Percentiles rank a stretch among this genome's conserved stretches.
phyloP scores from a whole-genome alignment of 2,113 vertebrate species.

The Brachyhypopomus occidentalis region DNA sequence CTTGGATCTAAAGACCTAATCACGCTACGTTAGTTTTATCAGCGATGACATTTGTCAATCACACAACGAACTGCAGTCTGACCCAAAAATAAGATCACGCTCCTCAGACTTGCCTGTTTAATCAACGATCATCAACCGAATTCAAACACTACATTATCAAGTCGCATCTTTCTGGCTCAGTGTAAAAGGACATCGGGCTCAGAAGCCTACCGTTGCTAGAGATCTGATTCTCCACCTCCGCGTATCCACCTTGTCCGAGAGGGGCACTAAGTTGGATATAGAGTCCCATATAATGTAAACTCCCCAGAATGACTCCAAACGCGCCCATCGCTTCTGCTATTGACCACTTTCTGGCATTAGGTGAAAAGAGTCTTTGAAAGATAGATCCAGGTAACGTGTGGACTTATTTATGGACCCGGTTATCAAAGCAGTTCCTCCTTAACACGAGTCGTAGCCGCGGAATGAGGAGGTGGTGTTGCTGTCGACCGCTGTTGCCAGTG shows the following conservation, averaged over 20 bases:
- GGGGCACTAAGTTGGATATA: slow-evolving; percentile 86
- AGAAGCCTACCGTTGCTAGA: slow-evolving; percentile 82
- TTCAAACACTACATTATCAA: too few relatives aligned
- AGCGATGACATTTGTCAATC: too few relatives aligned
- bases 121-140: background rate
- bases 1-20: too few relatives aligned
- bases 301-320: slow-evolving; percentile 84
- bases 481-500: slow-evolving; percentile 48
- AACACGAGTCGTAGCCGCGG: too few relatives aligned
- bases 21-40: too few relatives aligned
- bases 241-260: slow-evolving; percentile 63
- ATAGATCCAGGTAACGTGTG: slow-evolving; percentile 59
- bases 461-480: slow-evolving; percentile 37
- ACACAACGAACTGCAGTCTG: too few relatives aligned
- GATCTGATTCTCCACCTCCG: slow-evolving; percentile 82
- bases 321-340: slow-evolving; percentile 78
- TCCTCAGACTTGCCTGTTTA: background rate
- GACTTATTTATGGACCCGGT: background rate
- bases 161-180: too few relatives aligned
- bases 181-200: too few relatives aligned
- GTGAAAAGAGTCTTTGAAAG: slow-evolving; percentile 46
- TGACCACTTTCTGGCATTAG: slow-evolving; percentile 67
- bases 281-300: slow-evolving; percentile 91
- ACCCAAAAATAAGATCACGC: too few relatives aligned
- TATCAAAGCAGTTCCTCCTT: background rate